Base-by-base conservation (phyloP, 1,140 invertebrate species). In the Eueides isabella region DNA sequence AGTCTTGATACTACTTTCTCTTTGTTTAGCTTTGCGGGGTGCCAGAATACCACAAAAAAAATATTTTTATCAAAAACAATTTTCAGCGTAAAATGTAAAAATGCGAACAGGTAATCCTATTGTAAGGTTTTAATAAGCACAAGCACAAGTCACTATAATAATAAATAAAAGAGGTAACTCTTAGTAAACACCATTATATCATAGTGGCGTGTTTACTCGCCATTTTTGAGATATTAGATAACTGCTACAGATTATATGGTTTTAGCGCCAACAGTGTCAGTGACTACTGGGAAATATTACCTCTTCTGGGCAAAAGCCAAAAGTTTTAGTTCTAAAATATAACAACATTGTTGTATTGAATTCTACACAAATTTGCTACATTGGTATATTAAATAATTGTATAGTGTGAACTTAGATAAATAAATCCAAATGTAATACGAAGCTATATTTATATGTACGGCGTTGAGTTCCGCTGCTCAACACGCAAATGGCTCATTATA, bases 221-320 rank as follows among this genome's bases (percentile, higher is more conserved):
- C 23, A 48, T 48, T 72, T 72, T 72, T 72, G 38, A 66, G 28
- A 66, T 66, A 72, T 72, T 72, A 72, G 71, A 75, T 71, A 65
- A 75, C 61, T 69, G 63, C 48, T n/a, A 19, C 28, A 75, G 67
- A 61, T 75, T 75, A 65, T 63, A 71, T 67, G 62, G 31, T 70
- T 75, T 75, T 75, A 62, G 69, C 69, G 69, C 68, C 33, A 71
- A 66, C 23, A 64, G 74, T 75, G 74, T 71, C 61, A 55, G 74
- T 71, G 74, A 62, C 74, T 71, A 69, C 33, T 71, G 64, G 33
- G 14, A 75, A 75, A 75, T 75, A 71, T 75, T 71, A 71, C 68
- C 33, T 62, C 63, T 67, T 75, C 74, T 75, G 68, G 74, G 69
- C 64, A 71, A 33, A 75, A 75, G 74, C 74, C 74, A 71, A 75